A percentile compares a stretch with the other conserved stretches of the same genome.
phyloP scores from a whole-genome alignment of 2,113 vertebrate species.

The Caranx ignobilis region DNA sequence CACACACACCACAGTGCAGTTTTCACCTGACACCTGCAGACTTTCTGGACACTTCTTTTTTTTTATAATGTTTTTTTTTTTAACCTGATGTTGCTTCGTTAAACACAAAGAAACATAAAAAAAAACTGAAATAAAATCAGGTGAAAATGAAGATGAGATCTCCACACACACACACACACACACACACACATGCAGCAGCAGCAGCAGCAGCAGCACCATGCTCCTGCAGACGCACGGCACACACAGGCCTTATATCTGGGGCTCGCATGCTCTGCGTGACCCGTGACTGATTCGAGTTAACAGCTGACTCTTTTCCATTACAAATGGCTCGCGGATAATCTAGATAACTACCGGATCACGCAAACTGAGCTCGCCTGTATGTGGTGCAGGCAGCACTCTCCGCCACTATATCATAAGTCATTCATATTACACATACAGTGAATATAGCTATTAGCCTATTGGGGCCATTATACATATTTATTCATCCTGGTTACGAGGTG shows the following conservation, averaged over 20 bases:
- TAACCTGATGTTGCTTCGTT: background rate
- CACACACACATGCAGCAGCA: too few species aligned
- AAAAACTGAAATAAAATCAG: background rate
- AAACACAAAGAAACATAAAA: background rate
- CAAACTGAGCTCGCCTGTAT: conserved; percentile 66
- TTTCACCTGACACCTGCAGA: background rate
- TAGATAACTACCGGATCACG: conserved; percentile 79
- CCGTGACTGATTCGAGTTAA: conserved; percentile 82
- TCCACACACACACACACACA: background rate
- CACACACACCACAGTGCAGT: background rate
- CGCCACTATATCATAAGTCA: conserved; percentile 10
- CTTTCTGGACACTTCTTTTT: background rate
- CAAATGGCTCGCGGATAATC: conserved; percentile 82
- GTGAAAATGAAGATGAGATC: background rate
- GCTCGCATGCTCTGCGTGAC: conserved; percentile 79
- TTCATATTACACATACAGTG: background rate
- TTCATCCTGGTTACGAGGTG: background rate
- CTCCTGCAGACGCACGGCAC: conserved; percentile 40
- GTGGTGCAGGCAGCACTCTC: conserved; percentile 38
- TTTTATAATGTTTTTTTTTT: background rate
- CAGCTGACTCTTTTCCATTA: conserved; percentile 82
- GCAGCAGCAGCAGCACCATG: conserved; percentile 5
- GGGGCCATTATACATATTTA: background rate
- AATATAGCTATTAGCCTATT: too few species aligned
- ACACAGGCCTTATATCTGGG: conserved; percentile 67